Percentiles rank a stretch among this genome's conserved stretches.
Evolutionary conservation across 2,888 invertebrate genomes (phyloP).

Genomic region (Diloba caeruleocephala): DNA sequence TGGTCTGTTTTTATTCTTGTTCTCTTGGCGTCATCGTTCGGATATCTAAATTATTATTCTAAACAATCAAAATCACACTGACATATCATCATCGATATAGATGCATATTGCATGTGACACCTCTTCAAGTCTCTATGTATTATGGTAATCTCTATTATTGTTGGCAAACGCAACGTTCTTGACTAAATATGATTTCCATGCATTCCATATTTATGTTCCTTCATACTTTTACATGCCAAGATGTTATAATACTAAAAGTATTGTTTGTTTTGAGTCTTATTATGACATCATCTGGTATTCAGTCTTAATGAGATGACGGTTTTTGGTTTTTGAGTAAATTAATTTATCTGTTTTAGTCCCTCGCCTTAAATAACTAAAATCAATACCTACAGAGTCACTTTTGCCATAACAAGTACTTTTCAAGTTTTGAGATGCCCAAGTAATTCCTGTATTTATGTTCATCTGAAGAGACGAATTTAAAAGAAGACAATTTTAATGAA

Average conservation of each 20-base stretch:
- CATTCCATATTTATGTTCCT: conserved; percentile 2
- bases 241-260: conserved; percentile 1
- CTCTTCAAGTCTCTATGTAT: background rate
- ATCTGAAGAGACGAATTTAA: conserved; percentile 17
- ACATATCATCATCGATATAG: background rate
- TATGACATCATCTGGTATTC: background rate
- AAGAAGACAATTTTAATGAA: conserved; percentile 26
- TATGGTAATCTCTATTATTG: conserved; percentile 25
- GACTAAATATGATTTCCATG: conserved; percentile 20
- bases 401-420: no score
- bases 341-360: background rate
- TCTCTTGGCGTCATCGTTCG: background rate
- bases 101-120: background rate
- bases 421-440: conserved; percentile 17
- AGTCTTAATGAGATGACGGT: background rate
- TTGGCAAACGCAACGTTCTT: conserved; percentile 16
- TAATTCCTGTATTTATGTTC: conserved; percentile 34
- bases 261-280: conserved; percentile 5
- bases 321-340: background rate
- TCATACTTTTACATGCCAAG: conserved; percentile 1
- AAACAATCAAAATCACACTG: background rate
- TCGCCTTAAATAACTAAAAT: background rate
- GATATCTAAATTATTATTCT: background rate
- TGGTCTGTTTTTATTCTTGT: background rate
- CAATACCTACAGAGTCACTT: conserved; percentile 6